phyloP scores from a whole-genome alignment of 2,888 invertebrate species.

The Oeneis ivallda region DNA sequence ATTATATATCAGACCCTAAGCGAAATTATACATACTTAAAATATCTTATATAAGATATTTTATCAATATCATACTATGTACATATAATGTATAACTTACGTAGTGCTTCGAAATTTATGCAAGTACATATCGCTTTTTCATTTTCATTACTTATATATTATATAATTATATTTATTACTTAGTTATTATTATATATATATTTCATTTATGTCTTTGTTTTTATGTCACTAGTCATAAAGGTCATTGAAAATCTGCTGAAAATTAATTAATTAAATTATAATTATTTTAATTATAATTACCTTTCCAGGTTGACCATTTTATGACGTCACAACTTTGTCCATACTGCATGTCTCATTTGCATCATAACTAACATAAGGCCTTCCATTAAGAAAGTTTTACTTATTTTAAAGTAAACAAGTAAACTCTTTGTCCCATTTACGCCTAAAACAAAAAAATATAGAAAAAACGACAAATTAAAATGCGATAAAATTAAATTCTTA shows the following conservation, averaged over 20 bases:
- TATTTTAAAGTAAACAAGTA: no score
- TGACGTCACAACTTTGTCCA: conserved; percentile 1
- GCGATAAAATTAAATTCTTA: neutral
- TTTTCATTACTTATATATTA: neutral
- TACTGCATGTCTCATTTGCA: neutral
- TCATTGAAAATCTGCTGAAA: neutral
- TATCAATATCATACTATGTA: conserved; percentile 3
- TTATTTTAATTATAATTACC: neutral
- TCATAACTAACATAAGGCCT: neutral
- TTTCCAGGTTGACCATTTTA: neutral
- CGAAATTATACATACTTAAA: neutral
- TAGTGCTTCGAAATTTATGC: conserved; percentile 2
- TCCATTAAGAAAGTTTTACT: neutral
- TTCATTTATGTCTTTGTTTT: neutral
- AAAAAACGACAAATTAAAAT: neutral
- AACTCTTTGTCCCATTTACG: no score
- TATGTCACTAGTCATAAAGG: neutral
- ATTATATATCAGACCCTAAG: conserved; percentile 1
- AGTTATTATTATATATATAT: neutral
- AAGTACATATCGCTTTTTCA: conserved; percentile 2
- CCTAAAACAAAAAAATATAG: no score
- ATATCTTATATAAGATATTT: conserved; percentile 2
- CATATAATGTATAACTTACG: neutral
- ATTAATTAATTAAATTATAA: no score
- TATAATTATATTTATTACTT: no score